Conservation (phyloP, 2,797 vertebrate species). For the Pangasius sanitwongsei region DNA sequence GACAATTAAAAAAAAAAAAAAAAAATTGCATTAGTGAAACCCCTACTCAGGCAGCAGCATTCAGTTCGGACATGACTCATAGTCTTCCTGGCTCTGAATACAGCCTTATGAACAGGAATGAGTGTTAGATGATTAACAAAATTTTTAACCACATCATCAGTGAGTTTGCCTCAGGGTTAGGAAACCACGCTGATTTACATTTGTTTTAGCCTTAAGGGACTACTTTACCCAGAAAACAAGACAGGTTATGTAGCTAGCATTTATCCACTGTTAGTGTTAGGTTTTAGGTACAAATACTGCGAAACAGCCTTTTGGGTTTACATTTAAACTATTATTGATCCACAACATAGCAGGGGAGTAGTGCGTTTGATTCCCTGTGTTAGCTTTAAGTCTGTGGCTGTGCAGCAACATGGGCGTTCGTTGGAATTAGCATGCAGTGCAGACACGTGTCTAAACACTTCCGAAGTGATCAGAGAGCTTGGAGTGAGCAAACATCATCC, state of each 20-base stretch:
- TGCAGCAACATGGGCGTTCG: conserved; percentile 1
- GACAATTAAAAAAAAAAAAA: not conserved
- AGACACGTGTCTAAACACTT: not conserved
- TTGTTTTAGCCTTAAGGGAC: conserved; percentile 3
- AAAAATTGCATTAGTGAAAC: not conserved
- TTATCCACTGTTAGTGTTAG: not conserved
- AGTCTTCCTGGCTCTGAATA: not conserved
- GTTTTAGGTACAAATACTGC: not conserved
- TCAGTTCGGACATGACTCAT: not conserved
- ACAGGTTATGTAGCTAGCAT: not conserved
- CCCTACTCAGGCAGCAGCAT: not conserved
- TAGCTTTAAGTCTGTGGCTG: not conserved
- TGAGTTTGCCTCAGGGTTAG: not conserved
- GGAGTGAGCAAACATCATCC: conserved; percentile 45
- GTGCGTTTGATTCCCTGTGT: not conserved
- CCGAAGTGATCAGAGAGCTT: conserved; percentile 7
- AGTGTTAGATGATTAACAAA: not conserved
- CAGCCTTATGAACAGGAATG: not conserved
- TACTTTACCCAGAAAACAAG: not conserved
- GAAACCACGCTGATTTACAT: not conserved
- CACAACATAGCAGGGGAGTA: not conserved
- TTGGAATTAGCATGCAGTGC: conserved; percentile 31
- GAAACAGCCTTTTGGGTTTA: not conserved
- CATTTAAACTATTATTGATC: not conserved
- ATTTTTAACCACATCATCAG: not conserved